Evolutionary conservation across 2,888 invertebrate genomes (phyloP).

Genomic region (Agrotis exclamationis): DNA sequence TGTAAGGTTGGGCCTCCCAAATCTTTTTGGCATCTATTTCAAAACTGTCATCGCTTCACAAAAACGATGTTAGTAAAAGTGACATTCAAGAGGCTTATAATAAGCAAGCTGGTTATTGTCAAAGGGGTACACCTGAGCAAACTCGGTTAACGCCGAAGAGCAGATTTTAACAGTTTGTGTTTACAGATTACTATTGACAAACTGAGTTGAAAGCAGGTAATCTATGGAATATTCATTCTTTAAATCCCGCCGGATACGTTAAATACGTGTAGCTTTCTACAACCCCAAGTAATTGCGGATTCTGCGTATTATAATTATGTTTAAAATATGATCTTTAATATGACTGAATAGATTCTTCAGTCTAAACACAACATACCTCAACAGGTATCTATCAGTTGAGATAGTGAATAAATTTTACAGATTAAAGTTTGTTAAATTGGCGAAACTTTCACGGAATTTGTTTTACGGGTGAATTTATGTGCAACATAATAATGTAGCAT

Average conservation of each 20-base stretch:
- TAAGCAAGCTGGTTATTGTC: constrained; percentile 74
- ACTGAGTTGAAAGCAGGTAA: constrained; percentile 87
- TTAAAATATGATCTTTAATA: neutral
- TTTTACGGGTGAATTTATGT: neutral
- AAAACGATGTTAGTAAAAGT: constrained; percentile 66
- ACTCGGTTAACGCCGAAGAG: constrained; percentile 84
- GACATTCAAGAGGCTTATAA: constrained; percentile 79
- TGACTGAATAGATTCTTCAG: neutral
- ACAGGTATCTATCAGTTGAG: neutral
- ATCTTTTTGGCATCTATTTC: constrained; percentile 64
- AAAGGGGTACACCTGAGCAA: constrained; percentile 86
- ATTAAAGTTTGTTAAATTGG: neutral
- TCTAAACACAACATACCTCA: neutral
- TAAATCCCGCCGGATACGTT: constrained; percentile 74
- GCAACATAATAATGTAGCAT: neutral
- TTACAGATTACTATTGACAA: constrained; percentile 88
- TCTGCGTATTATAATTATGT: constrained; percentile 9
- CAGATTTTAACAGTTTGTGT: constrained; percentile 89
- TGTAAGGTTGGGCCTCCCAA: constrained; percentile 12
- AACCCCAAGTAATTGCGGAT: constrained; percentile 32
- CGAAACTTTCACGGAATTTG: neutral
- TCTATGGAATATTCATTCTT: constrained; percentile 77
- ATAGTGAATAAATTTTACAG: no score
- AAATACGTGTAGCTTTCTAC: constrained; percentile 63
- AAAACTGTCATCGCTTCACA: constrained; percentile 68